phyloP scores from a whole-genome alignment of 2,113 vertebrate genomes.

The Syngnathus typhle region DNA sequence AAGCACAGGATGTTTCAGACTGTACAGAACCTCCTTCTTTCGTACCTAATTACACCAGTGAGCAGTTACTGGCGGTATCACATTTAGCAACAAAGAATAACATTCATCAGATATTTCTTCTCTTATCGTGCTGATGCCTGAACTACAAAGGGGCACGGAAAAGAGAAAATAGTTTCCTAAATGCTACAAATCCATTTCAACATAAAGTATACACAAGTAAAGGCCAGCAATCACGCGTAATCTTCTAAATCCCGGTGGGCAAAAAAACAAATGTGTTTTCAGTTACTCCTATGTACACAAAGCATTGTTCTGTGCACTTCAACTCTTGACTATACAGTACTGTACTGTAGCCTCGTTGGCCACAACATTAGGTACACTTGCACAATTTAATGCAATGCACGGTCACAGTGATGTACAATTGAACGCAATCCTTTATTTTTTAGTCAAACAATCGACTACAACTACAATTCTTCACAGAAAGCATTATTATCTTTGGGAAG shows the following conservation, averaged over 20 bases:
- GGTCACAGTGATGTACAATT: not conserved
- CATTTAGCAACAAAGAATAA: slow-evolving; percentile 4
- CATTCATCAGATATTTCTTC: slow-evolving; percentile 2
- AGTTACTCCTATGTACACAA: not conserved
- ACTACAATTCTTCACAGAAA: not conserved
- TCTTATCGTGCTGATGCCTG: not conserved
- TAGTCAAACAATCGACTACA: no score
- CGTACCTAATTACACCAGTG: slow-evolving; percentile 1
- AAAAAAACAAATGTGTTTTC: slow-evolving; percentile 1
- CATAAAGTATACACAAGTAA: not conserved
- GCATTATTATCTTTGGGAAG: not conserved
- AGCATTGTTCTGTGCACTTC: not conserved
- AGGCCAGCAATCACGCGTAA: not conserved
- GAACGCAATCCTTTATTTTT: no score
- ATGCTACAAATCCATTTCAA: not conserved
- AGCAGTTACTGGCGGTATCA: not conserved
- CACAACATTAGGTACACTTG: not conserved
- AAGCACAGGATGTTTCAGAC: slow-evolving; percentile 48
- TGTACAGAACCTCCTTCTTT: slow-evolving; percentile 24
- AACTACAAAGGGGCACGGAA: not conserved
- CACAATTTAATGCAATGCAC: not conserved
- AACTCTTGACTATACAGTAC: not conserved
- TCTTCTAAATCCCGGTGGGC: not conserved
- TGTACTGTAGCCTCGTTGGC: not conserved
- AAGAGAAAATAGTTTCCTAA: not conserved